Evolutionary conservation across 2,888 invertebrate species (phyloP).

Genomic region (Hirtodrosophila duncani): DNA sequence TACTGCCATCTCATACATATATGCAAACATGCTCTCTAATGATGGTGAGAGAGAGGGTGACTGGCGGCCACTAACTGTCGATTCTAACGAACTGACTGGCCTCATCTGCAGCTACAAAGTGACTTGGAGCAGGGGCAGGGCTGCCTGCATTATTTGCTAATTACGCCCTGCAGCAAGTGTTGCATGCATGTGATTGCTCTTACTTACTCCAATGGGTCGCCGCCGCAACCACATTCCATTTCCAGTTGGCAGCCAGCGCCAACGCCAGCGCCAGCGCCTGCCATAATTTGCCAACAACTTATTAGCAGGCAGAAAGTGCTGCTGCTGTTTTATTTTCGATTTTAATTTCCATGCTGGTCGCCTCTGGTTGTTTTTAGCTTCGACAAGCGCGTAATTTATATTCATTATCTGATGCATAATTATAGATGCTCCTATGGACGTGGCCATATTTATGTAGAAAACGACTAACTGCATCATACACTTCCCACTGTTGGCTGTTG

Average conservation of each 20-base stretch:
- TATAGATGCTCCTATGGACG: conserved; percentile 52
- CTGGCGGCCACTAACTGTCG: conserved; percentile 39
- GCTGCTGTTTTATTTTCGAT: conserved; percentile 58
- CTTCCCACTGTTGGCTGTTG: neutral
- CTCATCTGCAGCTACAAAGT: conserved; percentile 3
- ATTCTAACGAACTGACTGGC: conserved; percentile 45
- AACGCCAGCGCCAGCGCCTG: conserved; percentile 22
- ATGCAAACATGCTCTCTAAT: conserved; percentile 63
- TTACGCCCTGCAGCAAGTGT: conserved; percentile 64
- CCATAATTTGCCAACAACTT: conserved; percentile 62
- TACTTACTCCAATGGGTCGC: conserved; percentile 21
- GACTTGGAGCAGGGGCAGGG: neutral
- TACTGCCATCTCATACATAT: conserved; percentile 35
- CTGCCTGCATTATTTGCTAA: conserved; percentile 63
- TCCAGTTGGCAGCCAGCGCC: conserved; percentile 4
- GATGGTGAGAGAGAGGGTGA: conserved; percentile 49
- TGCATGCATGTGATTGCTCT: conserved; percentile 59
- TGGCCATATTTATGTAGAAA: no score
- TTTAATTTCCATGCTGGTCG: conserved; percentile 55
- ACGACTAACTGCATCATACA: no score
- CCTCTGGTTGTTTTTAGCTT: conserved; percentile 39
- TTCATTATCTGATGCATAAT: conserved; percentile 71
- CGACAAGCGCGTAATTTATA: conserved; percentile 65
- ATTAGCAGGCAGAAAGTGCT: conserved; percentile 45
- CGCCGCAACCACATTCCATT: conserved; percentile 6